Evolutionary conservation across 37 sponge, comb jelly and placozoan genomes (phyloP).

Genomic region (Eunapius fragilis): DNA sequence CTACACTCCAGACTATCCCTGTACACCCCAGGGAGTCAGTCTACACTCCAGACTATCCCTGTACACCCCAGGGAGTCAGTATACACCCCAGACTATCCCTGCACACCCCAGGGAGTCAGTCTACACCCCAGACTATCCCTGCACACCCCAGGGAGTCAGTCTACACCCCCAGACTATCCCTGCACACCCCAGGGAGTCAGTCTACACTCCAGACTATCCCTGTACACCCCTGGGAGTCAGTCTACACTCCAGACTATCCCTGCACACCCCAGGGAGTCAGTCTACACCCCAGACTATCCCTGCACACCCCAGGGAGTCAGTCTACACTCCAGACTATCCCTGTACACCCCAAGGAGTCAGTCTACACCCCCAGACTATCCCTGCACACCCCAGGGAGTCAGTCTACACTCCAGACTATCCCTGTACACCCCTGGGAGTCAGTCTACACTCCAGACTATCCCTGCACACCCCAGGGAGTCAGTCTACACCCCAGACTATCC

Average conservation of each 20-base stretch:
- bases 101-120: neutral
- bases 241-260: neutral
- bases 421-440: too few species aligned
- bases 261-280: neutral
- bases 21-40: constrained; percentile 3
- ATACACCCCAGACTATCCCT: neutral
- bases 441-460: too few species aligned
- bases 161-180: too few species aligned
- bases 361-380: too few species aligned
- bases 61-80: neutral
- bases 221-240: neutral
- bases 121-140: neutral
- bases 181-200: too few species aligned
- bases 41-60: neutral
- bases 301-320: neutral
- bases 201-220: too few species aligned
- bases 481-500: neutral
- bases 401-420: too few species aligned
- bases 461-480: neutral
- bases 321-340: too few species aligned
- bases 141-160: too few species aligned
- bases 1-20: too few species aligned
- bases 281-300: neutral
- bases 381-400: too few species aligned
- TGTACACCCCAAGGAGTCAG: too few species aligned